Base-by-base conservation (phyloP, 2,888 invertebrate genomes). In the Philaethria dido region DNA sequence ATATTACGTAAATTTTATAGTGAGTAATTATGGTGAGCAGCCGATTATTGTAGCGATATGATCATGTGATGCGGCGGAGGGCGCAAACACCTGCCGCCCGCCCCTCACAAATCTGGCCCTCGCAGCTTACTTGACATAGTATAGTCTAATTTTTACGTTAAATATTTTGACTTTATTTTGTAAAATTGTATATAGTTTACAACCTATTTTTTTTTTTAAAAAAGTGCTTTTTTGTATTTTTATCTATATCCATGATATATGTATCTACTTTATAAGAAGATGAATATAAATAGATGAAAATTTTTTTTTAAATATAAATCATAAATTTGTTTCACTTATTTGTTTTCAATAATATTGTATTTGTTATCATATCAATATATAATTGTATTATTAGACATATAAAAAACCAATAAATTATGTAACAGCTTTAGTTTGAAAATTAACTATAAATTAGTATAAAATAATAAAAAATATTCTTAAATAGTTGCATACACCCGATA, bases 21-120 rank as follows among this genome's bases (percentile, higher is more conserved):
- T 39, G 9, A 57, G 42, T 25, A 42, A 57, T 57, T 57, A 25
- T 57, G 16, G 11, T 16, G 39, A 42, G 42, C 57, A 57, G 39
- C 20, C 22, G 57, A 25, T 42, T 22, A 42, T 25, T 42, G 57
- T 25, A 22, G 25, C 61, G 47, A 47, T 36, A 59, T 57, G 59
- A 62, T 62, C 29, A 62, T 60, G 61, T 54, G 59, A 62, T 22
- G 52, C 18, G 36, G 52, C 81, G 79, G 85, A 89, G 90, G 92
- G 90, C 84, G 83, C 75, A 72, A 77, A 80, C 90, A 91, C 90
- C 92, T 91, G 90, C 89, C 86, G 76, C 72, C 78, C 78, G 77
- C 80, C 90, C 90, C 87, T 84, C 82, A 84, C 82, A 88, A 92
- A 91, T 91, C 91, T 90, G 89, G 85, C 86, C 85, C 84, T 83